Base-by-base conservation (phyloP, 2,888 invertebrate species). In the Phrixothrix hirtus region DNA sequence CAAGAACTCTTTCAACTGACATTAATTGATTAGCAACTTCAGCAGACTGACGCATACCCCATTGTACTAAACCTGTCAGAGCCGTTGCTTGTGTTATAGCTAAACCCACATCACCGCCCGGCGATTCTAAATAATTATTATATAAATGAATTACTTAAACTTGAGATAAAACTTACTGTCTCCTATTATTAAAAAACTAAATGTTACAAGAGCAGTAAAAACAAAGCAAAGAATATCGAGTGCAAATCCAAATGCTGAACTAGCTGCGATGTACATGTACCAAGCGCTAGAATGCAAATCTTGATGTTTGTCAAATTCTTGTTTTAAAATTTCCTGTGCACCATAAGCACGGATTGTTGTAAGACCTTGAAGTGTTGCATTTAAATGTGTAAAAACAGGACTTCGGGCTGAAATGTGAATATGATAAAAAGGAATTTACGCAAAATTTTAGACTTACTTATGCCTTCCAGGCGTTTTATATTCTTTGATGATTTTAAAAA, bases 11-110 rank as follows among this genome's bases (percentile, higher is more conserved):
- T 76, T 95, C 94, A 0, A 94, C 93, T 1, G 88, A 85, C 70
- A 86, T 88, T 70, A 89, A 81, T 64, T 87, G 87, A 51, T 88
- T 89, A 3, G 86, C 79, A 45, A 87, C 84, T 76, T 93, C 92
- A 0, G 92, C 90, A 53, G 89, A 82, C 77, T 92, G 92, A 26
- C 92, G 78, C 70, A 93, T 88, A 0, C 89, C 91, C 86, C 91
- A 93, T 66, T 83, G 83, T 1, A 84, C 76, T 77, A 87, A 79
- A 13, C 81, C 78, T 1, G 83, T 83, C 57, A 85, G 68, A 6
- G 77, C 79, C 61, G 81, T 80, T 46, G 83, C 80, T 73, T 85
- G 85, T 1, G 86, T 83, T 53, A 86, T 85, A 0, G 84, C 85
- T 30, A 86, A 69, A 11, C 85, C 86, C 12, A 85, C 83, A 64